Evolutionary conservation across 2,888 invertebrate genomes (phyloP).

Genomic region (Lacanobia oleracea): DNA sequence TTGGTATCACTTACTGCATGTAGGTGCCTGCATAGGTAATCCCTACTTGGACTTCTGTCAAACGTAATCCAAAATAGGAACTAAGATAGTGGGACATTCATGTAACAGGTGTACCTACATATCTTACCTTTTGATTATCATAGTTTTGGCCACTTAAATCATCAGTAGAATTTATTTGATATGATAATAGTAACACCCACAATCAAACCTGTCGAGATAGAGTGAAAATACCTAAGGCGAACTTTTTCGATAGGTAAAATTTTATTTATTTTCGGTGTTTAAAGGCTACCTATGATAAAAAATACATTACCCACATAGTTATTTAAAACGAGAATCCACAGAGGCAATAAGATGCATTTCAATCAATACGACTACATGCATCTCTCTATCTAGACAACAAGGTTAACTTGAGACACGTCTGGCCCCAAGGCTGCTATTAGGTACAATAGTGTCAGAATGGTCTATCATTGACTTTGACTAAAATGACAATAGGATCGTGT

Average conservation of each 20-base stretch:
- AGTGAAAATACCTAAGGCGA: background rate
- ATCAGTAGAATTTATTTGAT: slow-evolving; percentile 1
- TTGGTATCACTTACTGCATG: no score
- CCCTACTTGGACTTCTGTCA: no score
- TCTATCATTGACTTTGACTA: no score
- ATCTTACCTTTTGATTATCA: background rate
- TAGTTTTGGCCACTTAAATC: background rate
- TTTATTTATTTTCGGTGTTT: background rate
- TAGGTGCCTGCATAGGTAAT: no score
- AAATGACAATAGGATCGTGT: no score
- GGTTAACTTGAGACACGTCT: background rate
- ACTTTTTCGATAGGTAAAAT: background rate
- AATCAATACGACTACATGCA: background rate
- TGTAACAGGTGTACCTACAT: background rate
- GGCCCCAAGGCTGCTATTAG: no score
- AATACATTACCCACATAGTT: no score
- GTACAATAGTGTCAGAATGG: no score
- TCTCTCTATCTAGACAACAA: background rate
- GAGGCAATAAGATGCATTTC: background rate
- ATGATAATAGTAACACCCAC: slow-evolving; percentile 7
- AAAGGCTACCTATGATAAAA: no score
- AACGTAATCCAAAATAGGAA: background rate
- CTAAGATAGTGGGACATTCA: background rate
- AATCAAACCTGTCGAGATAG: slow-evolving; percentile 15
- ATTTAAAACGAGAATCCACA: background rate